Percentiles rank a stretch among this genome's conserved stretches.
Conservation (phyloP, 1,140 invertebrate species). For the Campoletis sonorensis region DNA sequence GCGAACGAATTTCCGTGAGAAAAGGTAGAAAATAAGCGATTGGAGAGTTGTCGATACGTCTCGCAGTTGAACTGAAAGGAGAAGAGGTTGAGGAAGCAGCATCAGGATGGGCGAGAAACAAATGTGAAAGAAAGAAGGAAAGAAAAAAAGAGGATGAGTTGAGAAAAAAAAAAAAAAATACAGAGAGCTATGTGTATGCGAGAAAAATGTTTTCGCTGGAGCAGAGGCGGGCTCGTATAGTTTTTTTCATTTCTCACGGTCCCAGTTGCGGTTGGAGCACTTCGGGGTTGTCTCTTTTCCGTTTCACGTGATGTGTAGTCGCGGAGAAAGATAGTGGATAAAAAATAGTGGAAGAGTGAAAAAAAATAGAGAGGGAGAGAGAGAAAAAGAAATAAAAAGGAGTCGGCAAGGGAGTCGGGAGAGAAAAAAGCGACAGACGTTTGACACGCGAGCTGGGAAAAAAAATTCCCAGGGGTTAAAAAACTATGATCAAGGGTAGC, state of each 20-base stretch:
- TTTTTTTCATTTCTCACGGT: slow-evolving; percentile 24
- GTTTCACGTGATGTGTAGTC: neutral
- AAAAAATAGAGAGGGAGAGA: neutral
- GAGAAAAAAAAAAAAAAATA: neutral
- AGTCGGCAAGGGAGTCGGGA: too few species aligned
- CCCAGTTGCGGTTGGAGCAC: neutral
- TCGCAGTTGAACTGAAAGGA: neutral
- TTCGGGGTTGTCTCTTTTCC: neutral
- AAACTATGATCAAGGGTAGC: slow-evolving; percentile 5
- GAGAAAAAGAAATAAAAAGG: too few species aligned
- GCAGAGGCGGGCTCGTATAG: neutral
- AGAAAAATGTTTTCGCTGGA: neutral
- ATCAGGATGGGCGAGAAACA: neutral
- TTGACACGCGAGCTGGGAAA: neutral
- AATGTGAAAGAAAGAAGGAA: neutral
- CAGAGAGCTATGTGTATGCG: neutral
- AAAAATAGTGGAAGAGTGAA: neutral
- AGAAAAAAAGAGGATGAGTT: too few species aligned
- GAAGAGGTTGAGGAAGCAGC: neutral
- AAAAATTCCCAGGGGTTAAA: neutral
- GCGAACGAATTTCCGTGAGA: neutral
- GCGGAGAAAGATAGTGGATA: neutral
- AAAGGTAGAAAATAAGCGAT: neutral
- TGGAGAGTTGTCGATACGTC: slow-evolving; percentile 3
- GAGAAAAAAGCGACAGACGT: neutral